A percentile compares a stretch with the other conserved stretches of the same genome.
Conservation (phyloP, 1,140 invertebrate genomes). For the Coptotermes formosanus region DNA sequence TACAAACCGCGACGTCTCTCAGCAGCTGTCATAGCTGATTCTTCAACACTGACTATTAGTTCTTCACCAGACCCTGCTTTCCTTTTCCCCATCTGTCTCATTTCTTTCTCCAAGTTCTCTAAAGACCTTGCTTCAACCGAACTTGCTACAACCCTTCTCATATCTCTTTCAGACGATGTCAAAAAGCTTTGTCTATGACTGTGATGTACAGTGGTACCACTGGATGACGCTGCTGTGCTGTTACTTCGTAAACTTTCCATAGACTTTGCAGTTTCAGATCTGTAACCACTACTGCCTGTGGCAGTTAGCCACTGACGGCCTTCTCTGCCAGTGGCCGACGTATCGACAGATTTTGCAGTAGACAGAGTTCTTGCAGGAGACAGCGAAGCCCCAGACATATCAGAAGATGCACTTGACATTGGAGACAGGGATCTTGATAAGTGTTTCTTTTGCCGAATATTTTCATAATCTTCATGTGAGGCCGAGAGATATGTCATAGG, state of each 20-base stretch:
- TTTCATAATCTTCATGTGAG: constrained; percentile 30
- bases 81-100: constrained; percentile 52
- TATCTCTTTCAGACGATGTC: constrained; percentile 62
- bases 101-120: constrained; percentile 57
- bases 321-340: constrained; percentile 21
- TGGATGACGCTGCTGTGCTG: constrained; percentile 48
- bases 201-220: constrained; percentile 47
- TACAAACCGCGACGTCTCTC: constrained; percentile 64
- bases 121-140: constrained; percentile 55
- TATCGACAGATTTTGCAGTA: not conserved
- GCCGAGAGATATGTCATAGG: not conserved
- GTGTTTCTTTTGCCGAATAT: not conserved
- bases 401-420: not conserved
- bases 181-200: constrained; percentile 54
- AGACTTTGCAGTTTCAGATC: constrained; percentile 60
- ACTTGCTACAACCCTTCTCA: constrained; percentile 54
- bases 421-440: constrained; percentile 13
- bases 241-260: constrained; percentile 60
- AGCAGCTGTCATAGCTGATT: constrained; percentile 49
- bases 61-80: constrained; percentile 60
- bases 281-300: constrained; percentile 37
- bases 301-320: constrained; percentile 57
- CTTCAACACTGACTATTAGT: constrained; percentile 44
- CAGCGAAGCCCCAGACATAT: not conserved
- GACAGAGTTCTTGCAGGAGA: constrained; percentile 16